Percentiles rank a stretch among this genome's conserved stretches.
Conservation (phyloP, 2,888 invertebrate genomes). For the Margaritifera margaritifera region DNA sequence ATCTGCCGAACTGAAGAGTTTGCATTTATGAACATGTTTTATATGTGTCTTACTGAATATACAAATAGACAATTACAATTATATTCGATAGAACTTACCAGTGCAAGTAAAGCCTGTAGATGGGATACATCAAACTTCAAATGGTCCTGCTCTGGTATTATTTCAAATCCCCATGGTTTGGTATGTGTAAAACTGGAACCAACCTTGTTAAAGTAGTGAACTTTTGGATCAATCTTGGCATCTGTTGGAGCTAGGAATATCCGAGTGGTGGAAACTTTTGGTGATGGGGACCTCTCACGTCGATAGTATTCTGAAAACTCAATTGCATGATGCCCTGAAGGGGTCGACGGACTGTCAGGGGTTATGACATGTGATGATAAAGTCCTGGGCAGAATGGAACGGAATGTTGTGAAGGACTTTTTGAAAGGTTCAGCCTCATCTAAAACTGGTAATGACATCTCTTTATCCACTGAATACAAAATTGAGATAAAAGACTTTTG, state of each 20-base stretch:
- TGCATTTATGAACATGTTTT: too few species aligned
- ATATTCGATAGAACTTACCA: conserved; percentile 56
- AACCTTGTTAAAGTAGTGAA: conserved; percentile 91
- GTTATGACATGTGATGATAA: conserved; percentile 77
- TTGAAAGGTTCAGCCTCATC: conserved; percentile 61
- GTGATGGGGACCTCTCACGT: conserved; percentile 50
- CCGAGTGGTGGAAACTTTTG: conserved; percentile 17
- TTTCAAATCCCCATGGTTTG: conserved; percentile 66
- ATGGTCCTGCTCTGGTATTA: conserved; percentile 63
- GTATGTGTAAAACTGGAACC: conserved; percentile 85
- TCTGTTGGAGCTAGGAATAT: conserved; percentile 19
- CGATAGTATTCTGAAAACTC: conserved; percentile 28
- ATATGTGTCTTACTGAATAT: too few species aligned
- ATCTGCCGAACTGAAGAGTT: too few species aligned
- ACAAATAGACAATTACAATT: too few species aligned
- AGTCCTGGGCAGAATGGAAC: conserved; percentile 93
- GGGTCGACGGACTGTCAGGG: conserved; percentile 48
- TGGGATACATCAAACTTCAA: conserved; percentile 67
- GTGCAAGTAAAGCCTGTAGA: conserved; percentile 66
- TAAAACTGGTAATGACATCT: conserved; percentile 6
- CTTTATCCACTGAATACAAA: conserved; percentile 39
- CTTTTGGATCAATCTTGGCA: conserved; percentile 80
- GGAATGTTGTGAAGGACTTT: conserved; percentile 75
- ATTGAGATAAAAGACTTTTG: conserved; percentile 83
- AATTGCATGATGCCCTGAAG: conserved; percentile 23